Percentiles rank a stretch among this genome's conserved stretches.
Conservation (phyloP, 2,888 invertebrate species). For the Amaurobius ferox region DNA sequence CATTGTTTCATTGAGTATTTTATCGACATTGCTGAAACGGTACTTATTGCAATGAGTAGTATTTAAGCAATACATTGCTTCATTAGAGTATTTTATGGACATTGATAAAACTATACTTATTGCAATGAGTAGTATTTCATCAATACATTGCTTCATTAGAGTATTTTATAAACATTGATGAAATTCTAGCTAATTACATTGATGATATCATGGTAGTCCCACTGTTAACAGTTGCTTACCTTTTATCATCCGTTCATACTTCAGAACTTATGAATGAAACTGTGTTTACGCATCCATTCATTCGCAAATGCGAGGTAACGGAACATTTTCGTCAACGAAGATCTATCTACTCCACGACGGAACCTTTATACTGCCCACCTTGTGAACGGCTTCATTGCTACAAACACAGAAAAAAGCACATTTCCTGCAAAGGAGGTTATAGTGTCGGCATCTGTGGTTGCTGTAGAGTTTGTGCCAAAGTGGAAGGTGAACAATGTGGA, state of each 20-base stretch:
- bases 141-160: too few species aligned
- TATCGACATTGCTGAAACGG: too few species aligned
- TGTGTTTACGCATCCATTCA: not conserved
- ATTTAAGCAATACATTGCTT: too few species aligned
- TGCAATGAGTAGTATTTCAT: too few species aligned
- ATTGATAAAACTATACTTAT: too few species aligned
- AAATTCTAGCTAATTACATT: too few species aligned
- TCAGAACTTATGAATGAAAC: not conserved
- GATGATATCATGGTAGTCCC: not conserved
- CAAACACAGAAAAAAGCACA: conserved; percentile 74
- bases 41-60: too few species aligned
- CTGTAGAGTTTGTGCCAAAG: conserved; percentile 77
- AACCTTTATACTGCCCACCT: conserved; percentile 76
- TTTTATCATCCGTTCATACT: not conserved
- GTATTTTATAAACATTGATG: too few species aligned
- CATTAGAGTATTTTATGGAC: too few species aligned
- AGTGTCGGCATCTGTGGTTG: conserved; percentile 77
- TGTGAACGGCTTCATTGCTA: conserved; percentile 77
- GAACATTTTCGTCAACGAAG: not conserved
- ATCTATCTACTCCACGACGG: not conserved
- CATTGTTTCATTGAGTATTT: too few species aligned
- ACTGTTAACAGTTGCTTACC: not conserved
- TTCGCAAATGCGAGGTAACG: not conserved
- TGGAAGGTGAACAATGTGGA: conserved; percentile 77
- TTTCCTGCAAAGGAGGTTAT: conserved; percentile 76